Conservation (phyloP, 2,113 vertebrate genomes). For the Echinops telfairi region DNA sequence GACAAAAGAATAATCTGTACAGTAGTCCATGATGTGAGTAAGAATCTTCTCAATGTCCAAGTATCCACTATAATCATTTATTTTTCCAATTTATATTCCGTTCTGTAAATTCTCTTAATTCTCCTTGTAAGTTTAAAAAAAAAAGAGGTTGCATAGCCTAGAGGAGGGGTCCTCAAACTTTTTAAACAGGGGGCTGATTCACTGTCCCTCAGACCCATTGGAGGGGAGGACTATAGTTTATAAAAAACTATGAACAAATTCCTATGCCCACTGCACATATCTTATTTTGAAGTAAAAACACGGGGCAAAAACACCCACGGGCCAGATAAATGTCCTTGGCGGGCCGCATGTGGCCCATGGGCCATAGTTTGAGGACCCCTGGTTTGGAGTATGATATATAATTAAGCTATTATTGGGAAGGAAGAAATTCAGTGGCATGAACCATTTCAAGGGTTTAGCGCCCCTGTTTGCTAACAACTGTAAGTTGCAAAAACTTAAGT, state of each 20-base stretch:
- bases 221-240: too few relatives aligned
- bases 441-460: conserved; percentile 45
- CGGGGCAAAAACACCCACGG: too few relatives aligned
- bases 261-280: too few relatives aligned
- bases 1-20: neutral
- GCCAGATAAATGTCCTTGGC: too few relatives aligned
- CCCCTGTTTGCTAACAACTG: neutral
- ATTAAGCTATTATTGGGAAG: neutral
- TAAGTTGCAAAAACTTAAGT: conserved; percentile 35
- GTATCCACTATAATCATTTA: conserved; percentile 9
- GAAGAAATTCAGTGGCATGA: conserved; percentile 6
- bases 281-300: too few relatives aligned
- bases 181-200: too few relatives aligned
- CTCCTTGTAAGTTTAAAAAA: neutral
- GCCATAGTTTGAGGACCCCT: too few relatives aligned
- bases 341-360: too few relatives aligned
- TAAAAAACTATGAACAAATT: too few relatives aligned
- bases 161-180: too few relatives aligned
- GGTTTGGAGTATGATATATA: neutral
- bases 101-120: conserved; percentile 23
- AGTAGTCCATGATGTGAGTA: conserved; percentile 34
- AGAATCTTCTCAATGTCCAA: neutral
- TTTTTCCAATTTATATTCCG: conserved; percentile 24
- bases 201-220: too few relatives aligned
- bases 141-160: neutral